A percentile compares a stretch with the other conserved stretches of the same genome.
phyloP scores from a whole-genome alignment of 1,140 invertebrate species.

The Drepana arcuata region DNA sequence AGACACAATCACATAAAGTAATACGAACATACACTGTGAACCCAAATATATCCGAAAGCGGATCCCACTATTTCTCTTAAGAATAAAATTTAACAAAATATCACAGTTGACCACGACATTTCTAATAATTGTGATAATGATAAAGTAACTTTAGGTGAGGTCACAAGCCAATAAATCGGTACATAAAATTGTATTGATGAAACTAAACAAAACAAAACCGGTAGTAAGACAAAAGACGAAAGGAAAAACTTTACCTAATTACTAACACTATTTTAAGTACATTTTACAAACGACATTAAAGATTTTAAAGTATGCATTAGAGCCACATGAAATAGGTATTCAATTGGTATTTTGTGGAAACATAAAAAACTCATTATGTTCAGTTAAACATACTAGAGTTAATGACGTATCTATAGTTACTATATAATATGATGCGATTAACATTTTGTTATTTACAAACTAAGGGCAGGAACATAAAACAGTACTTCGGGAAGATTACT shows the following conservation, averaged over 20 bases:
- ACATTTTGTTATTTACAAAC: slow-evolving; percentile 57
- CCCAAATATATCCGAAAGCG: slow-evolving; percentile 35
- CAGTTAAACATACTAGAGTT: slow-evolving; percentile 11
- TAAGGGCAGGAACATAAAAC: slow-evolving; percentile 69
- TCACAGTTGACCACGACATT: slow-evolving; percentile 69
- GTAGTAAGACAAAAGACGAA: slow-evolving; percentile 26
- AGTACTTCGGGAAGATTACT: slow-evolving; percentile 59
- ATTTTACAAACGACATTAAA: slow-evolving; percentile 65
- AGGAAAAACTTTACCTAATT: slow-evolving; percentile 33
- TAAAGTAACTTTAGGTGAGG: slow-evolving; percentile 15
- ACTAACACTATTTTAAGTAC: slow-evolving; percentile 62
- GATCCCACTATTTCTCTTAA: slow-evolving; percentile 45
- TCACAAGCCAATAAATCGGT: slow-evolving; percentile 1
- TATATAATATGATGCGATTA: no score
- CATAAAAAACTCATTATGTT: slow-evolving; percentile 25
- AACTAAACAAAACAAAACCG: slow-evolving; percentile 17
- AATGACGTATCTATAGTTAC: slow-evolving; percentile 27
- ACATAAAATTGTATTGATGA: slow-evolving; percentile 15
- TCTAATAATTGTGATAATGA: slow-evolving; percentile 42
- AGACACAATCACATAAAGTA: slow-evolving; percentile 26
- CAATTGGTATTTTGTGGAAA: slow-evolving; percentile 56
- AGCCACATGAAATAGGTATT: slow-evolving; percentile 41
- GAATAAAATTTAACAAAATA: slow-evolving; percentile 71
- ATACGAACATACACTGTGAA: slow-evolving; percentile 30
- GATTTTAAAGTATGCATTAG: slow-evolving; percentile 52